Evolutionary conservation across 2,888 invertebrate genomes (phyloP).

Genomic region (Phyto melanocephala): DNA sequence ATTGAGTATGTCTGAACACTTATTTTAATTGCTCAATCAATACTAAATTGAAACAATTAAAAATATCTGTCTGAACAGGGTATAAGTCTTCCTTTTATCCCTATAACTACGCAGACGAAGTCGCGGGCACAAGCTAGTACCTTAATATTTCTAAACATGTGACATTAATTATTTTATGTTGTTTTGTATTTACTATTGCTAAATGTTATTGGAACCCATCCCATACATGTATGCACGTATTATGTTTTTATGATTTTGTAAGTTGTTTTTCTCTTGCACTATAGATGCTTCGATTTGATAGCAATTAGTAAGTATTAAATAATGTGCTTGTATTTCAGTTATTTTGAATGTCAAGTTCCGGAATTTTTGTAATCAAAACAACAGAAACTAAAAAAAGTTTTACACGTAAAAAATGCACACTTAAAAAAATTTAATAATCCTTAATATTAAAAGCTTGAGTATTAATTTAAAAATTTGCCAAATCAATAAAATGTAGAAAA

Average conservation of each 20-base stretch:
- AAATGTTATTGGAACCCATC: constrained; percentile 19
- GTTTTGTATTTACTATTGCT: background rate
- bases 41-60: no score
- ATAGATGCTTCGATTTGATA: constrained; percentile 35
- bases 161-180: constrained; percentile 29
- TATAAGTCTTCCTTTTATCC: no score
- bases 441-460: background rate
- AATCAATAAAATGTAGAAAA: background rate
- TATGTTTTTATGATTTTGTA: background rate
- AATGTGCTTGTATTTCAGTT: constrained; percentile 14
- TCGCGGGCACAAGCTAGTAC: no score
- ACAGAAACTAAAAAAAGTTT: background rate
- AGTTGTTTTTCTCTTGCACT: constrained; percentile 17
- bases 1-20: no score
- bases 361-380: constrained; percentile 1
- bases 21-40: no score
- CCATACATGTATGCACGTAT: background rate
- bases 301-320: constrained; percentile 44
- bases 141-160: background rate
- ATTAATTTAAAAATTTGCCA: no score
- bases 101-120: no score
- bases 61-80: no score
- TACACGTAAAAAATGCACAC: background rate
- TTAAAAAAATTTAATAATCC: background rate
- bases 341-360: constrained; percentile 61